Evolutionary conservation across 2,888 invertebrate genomes (phyloP).

Genomic region (Venusia cambrica): DNA sequence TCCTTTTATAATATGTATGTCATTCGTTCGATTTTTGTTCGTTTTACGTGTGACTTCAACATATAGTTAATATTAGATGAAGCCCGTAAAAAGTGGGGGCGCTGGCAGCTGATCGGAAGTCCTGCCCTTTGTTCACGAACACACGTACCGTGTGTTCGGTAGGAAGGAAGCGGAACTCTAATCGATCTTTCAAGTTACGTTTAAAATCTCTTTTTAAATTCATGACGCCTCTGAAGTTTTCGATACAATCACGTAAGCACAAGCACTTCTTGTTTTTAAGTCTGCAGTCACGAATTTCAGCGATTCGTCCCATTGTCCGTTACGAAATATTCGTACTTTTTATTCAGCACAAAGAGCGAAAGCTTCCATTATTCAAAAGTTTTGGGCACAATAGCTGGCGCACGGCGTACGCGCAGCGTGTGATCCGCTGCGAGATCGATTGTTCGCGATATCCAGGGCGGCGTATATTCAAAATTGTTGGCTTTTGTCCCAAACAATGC

Average conservation of each 20-base stretch:
- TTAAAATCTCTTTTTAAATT: constrained; percentile 20
- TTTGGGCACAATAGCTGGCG: constrained; percentile 62
- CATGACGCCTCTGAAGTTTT: constrained; percentile 3
- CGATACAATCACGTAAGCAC: not conserved
- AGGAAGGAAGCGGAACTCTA: constrained; percentile 59
- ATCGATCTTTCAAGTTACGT: constrained; percentile 30
- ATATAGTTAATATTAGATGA: constrained; percentile 69
- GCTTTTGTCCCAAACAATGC: constrained; percentile 61
- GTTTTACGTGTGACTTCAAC: constrained; percentile 42
- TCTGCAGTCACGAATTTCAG: constrained; percentile 46
- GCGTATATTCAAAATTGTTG: constrained; percentile 65
- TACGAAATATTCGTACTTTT: constrained; percentile 69
- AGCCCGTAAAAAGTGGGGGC: constrained; percentile 70
- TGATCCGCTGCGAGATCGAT: constrained; percentile 66
- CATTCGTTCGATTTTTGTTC: constrained; percentile 34
- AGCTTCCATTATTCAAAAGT: constrained; percentile 71
- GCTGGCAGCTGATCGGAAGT: constrained; percentile 81
- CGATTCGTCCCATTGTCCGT: constrained; percentile 58
- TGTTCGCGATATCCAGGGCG: constrained; percentile 65
- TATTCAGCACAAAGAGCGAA: constrained; percentile 62
- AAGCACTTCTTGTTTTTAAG: constrained; percentile 8
- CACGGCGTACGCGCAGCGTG: constrained; percentile 74
- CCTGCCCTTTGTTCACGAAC: constrained; percentile 73
- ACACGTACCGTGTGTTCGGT: constrained; percentile 58
- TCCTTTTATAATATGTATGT: constrained; percentile 22